A percentile compares a stretch with the other conserved stretches of the same genome.
Evolutionary conservation across 2,888 invertebrate species (phyloP).

Genomic region (Operophtera brumata): DNA sequence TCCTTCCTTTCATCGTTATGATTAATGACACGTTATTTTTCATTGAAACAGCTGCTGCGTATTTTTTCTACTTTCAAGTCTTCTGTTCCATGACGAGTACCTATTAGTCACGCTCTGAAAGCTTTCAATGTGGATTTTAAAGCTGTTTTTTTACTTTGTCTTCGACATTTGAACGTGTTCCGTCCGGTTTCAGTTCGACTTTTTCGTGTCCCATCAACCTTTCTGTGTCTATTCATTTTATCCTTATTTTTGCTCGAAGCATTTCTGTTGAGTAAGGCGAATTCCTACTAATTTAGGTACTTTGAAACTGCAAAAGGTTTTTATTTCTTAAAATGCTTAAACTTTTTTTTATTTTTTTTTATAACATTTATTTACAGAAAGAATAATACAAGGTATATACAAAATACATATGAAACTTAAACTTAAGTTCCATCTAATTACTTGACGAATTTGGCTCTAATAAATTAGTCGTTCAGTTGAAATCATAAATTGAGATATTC

Average conservation of each 20-base stretch:
- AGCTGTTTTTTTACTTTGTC: conserved; percentile 49
- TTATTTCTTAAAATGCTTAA: too few species aligned
- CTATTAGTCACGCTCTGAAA: conserved; percentile 72
- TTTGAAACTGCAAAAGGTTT: too few species aligned
- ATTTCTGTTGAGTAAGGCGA: conserved; percentile 1
- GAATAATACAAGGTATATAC: too few species aligned
- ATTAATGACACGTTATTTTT: conserved; percentile 77
- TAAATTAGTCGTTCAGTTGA: too few species aligned
- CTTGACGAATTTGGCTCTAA: too few species aligned
- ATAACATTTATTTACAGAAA: too few species aligned
- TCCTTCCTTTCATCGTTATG: conserved; percentile 72
- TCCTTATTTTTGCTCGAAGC: conserved; percentile 30
- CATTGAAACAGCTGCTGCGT: conserved; percentile 74
- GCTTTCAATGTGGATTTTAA: conserved; percentile 62
- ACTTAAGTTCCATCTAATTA: too few species aligned
- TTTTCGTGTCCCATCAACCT: conserved; percentile 31
- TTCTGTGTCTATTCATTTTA: conserved; percentile 34
- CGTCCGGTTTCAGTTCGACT: conserved; percentile 41
- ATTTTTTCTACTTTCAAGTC: conserved; percentile 71
- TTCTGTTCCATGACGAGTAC: conserved; percentile 68
- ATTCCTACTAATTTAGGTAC: too few species aligned
- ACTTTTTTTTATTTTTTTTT: too few species aligned
- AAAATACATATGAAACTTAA: too few species aligned
- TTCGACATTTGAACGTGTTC: conserved; percentile 44
- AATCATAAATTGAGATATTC: too few species aligned